Percentiles rank a stretch among this genome's conserved stretches.
phyloP scores from a whole-genome alignment of 2,113 vertebrate genomes.

The Arenaria interpres region DNA sequence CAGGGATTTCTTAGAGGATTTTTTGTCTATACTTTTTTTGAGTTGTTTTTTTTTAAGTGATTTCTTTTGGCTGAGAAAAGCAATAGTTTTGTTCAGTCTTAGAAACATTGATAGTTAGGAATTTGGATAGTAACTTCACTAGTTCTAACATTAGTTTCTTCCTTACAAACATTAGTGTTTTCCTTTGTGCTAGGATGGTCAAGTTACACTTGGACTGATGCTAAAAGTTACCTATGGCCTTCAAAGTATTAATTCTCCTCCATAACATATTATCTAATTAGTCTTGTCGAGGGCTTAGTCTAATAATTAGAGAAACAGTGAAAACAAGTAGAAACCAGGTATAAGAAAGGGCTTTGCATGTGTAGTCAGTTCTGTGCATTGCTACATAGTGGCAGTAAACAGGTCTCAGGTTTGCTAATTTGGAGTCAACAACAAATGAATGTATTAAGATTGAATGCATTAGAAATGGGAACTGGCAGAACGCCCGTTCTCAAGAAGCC shows the following conservation, averaged over 20 bases:
- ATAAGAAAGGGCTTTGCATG: not conserved
- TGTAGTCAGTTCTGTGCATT: fast-evolving
- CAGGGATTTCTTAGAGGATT: not conserved
- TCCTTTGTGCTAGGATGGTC: not conserved
- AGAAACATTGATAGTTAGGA: not conserved
- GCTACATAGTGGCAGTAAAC: not conserved
- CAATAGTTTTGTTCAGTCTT: not conserved
- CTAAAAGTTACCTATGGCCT: not conserved
- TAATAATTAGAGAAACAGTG: not conserved
- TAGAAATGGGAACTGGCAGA: not conserved
- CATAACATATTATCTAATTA: not conserved
- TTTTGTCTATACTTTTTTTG: not conserved
- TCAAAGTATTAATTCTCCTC: not conserved
- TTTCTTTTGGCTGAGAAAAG: not conserved
- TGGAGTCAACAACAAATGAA: not conserved
- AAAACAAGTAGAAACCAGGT: not conserved
- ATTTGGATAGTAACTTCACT: not conserved
- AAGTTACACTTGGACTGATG: not conserved
- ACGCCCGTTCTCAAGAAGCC: not conserved
- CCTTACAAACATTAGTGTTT: not conserved
- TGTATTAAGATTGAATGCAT: not conserved
- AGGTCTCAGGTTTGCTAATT: not conserved
- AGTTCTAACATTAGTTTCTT: not conserved
- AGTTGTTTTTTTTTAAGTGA: not conserved
- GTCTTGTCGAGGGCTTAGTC: not conserved